Base-by-base conservation (phyloP, 2,888 invertebrate genomes). In the Lasiommata megera region DNA sequence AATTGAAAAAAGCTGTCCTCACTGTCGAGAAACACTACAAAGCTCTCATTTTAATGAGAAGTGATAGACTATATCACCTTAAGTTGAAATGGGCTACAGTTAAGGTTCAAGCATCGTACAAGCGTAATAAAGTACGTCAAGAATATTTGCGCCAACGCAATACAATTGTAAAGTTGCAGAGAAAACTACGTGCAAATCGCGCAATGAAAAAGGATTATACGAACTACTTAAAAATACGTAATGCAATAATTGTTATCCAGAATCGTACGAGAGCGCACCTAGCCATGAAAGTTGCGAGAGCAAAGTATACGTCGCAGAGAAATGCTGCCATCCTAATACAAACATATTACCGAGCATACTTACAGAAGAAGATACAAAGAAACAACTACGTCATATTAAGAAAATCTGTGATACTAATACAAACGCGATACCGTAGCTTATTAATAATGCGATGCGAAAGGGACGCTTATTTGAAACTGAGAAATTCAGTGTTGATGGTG, bases 221-320 rank as follows among this genome's bases (percentile, higher is more conserved):
- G 1, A 55, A 74, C 0, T 94, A 82, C 66, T 54, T 87, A 0
- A 61, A 71, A 23, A 63, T 84, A 11, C 88, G 82, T 56, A 72
- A 79, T 7, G 81, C 92, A 3, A 71, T 78, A 0, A 66, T 88
- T 1, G 70, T 74, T 8, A 74, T 94, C 47, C 94, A 94, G 71
- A 80, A 68, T 0, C 78, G 82, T 61, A 82, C 89, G 66, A 88
- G 88, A 61, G 82, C 91, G 0, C 80, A 74, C 60, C 63, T 76
- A 40, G 47, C 66, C 0, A 84, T 80, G 75, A 82, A 76, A 64
- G 64, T 66, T 58, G 63, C 69, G 5, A 73, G 76, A 62, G 53
- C 61, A 5, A 43, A 71, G 12, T 91, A 80, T 57, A 17, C 74
- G 1, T 58, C 44, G 0, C 65, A 77, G 46, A 76, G 74, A 54